phyloP scores from a whole-genome alignment of 2,797 vertebrate genomes.

The Aldrovandia affinis region DNA sequence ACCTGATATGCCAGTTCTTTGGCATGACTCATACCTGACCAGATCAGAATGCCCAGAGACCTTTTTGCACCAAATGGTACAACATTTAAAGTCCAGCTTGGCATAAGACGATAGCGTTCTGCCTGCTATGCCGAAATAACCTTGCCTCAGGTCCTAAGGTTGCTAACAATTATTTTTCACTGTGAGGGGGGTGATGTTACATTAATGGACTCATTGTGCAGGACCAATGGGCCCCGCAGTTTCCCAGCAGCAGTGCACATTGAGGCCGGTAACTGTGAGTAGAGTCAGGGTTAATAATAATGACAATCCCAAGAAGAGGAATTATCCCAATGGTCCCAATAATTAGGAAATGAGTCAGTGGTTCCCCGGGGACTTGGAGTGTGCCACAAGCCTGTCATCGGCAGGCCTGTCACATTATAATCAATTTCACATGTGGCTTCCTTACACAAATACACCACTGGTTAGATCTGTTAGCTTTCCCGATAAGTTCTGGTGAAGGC shows the following conservation, averaged over 20 bases:
- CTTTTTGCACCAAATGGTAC: background rate
- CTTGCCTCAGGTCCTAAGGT: background rate
- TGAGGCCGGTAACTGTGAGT: conserved; percentile 16
- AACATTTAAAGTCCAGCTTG: background rate
- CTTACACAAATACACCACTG: background rate
- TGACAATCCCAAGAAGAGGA: conserved; percentile 51
- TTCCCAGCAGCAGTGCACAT: conserved; percentile 15
- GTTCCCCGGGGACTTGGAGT: background rate
- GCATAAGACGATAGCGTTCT: background rate
- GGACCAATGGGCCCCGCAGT: conserved; percentile 12
- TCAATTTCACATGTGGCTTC: background rate
- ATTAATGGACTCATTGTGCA: conserved; percentile 7
- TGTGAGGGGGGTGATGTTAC: background rate
- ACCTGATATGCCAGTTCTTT: conserved; percentile 24
- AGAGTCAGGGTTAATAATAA: conserved; percentile 50
- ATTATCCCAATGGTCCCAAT: conserved; percentile 49
- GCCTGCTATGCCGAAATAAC: background rate
- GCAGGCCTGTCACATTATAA: background rate
- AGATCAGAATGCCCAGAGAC: background rate
- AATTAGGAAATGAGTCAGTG: conserved; percentile 54
- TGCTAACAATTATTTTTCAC: background rate
- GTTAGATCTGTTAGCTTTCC: background rate
- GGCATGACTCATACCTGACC: background rate
- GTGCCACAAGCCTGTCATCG: background rate
- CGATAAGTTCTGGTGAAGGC: background rate